Conservation (phyloP, 1,140 invertebrate genomes). For the Fopius arisanus region DNA sequence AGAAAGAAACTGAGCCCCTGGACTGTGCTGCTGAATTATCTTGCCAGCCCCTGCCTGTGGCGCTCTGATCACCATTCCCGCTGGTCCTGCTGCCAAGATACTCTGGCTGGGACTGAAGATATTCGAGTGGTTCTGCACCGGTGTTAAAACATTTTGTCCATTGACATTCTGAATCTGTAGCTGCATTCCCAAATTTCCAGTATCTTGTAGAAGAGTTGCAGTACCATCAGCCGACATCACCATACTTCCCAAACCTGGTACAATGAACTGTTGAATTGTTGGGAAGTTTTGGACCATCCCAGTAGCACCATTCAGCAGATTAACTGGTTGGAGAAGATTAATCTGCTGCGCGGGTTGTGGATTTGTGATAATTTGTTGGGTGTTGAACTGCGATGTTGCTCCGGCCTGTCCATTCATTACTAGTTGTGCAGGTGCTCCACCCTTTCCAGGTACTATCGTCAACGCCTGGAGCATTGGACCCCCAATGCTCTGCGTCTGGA, state of each 20-base stretch:
- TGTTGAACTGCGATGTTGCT: slow-evolving; percentile 68
- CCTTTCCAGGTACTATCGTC: slow-evolving; percentile 79
- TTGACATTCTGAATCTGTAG: slow-evolving; percentile 82
- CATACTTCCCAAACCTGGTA: slow-evolving; percentile 81
- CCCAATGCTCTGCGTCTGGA: slow-evolving; percentile 57
- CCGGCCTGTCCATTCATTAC: slow-evolving; percentile 75
- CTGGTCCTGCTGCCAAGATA: slow-evolving; percentile 73
- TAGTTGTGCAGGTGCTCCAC: slow-evolving; percentile 72
- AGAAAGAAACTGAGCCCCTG: slow-evolving; percentile 76
- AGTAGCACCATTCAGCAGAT: slow-evolving; percentile 75
- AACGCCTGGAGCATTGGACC: slow-evolving; percentile 76
- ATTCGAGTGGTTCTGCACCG: slow-evolving; percentile 71
- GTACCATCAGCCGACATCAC: slow-evolving; percentile 78
- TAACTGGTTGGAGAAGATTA: slow-evolving; percentile 82
- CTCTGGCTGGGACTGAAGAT: slow-evolving; percentile 69
- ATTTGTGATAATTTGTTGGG: slow-evolving; percentile 75
- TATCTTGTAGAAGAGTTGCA: slow-evolving; percentile 72
- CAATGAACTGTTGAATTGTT: slow-evolving; percentile 82
- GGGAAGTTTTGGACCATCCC: slow-evolving; percentile 80
- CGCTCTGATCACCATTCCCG: slow-evolving; percentile 80
- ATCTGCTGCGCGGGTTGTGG: slow-evolving; percentile 78
- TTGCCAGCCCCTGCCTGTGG: slow-evolving; percentile 76
- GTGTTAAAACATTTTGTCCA: slow-evolving; percentile 78
- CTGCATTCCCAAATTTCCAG: slow-evolving; percentile 75
- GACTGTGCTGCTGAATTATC: slow-evolving; percentile 75